Percentiles rank a stretch among this genome's conserved stretches.
phyloP scores from a whole-genome alignment of 2,888 invertebrate species.

The Auanema freiburgensis region DNA sequence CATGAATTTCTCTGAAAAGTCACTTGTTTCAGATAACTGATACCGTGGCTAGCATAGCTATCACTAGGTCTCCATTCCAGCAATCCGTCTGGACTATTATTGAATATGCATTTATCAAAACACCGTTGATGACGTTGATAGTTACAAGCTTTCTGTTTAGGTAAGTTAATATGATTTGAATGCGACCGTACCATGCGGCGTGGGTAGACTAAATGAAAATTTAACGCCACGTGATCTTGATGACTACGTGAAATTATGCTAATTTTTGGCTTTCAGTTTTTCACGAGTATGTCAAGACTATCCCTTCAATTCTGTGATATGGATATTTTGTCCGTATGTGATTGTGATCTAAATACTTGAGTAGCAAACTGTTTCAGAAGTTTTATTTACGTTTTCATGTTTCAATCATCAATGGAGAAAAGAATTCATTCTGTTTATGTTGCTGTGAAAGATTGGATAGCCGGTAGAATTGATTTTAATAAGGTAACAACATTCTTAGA shows the following conservation, averaged over 20 bases:
- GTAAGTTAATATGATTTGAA: conserved; percentile 21
- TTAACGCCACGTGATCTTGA: neutral
- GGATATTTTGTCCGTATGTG: conserved; percentile 87
- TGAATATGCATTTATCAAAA: conserved; percentile 56
- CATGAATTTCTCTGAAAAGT: neutral
- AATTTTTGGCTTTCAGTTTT: conserved; percentile 40
- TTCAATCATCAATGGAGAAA: no score
- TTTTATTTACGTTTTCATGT: conserved; percentile 1
- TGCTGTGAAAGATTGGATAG: no score
- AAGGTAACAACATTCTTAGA: neutral
- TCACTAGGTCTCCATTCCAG: conserved; percentile 28
- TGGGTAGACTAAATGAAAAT: conserved; percentile 3
- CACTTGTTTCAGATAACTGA: conserved; percentile 42
- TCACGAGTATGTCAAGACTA: conserved; percentile 76
- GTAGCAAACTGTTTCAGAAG: neutral
- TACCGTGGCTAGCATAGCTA: conserved; percentile 31
- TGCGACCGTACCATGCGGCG: neutral
- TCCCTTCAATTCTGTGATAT: conserved; percentile 79
- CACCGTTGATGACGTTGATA: conserved; percentile 58
- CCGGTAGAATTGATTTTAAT: neutral
- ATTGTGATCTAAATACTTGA: neutral
- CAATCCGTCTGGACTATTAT: conserved; percentile 36
- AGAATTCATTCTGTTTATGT: no score
- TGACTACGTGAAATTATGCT: conserved; percentile 5
- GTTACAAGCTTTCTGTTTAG: conserved; percentile 59